phyloP scores from a whole-genome alignment of 2,888 invertebrate genomes.

The Fragum fragum region DNA sequence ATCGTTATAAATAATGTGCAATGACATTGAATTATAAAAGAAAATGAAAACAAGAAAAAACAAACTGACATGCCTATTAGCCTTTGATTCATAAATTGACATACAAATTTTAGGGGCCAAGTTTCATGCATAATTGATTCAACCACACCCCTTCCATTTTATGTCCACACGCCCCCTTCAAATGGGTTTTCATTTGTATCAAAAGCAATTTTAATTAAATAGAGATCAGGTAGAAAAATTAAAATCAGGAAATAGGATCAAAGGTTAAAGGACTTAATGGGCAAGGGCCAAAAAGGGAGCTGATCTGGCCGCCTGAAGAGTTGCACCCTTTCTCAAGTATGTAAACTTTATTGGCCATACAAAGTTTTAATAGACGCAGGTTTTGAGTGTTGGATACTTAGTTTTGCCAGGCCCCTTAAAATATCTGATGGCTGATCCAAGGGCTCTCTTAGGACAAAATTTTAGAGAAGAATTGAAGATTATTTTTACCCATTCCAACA shows the following conservation, averaged over 20 bases:
- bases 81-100: background rate
- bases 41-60: background rate
- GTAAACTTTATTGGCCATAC: too few species aligned
- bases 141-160: constrained; percentile 11
- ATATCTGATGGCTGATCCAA: too few species aligned
- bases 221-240: background rate
- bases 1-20: too few species aligned
- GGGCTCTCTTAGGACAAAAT: too few species aligned
- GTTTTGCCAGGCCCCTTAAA: too few species aligned
- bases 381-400: too few species aligned
- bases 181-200: constrained; percentile 6
- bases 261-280: background rate
- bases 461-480: too few species aligned
- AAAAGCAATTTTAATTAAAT: constrained; percentile 11
- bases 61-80: constrained; percentile 6
- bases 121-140: constrained; percentile 22
- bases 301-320: background rate
- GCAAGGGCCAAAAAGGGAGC: background rate
- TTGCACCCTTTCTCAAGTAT: too few species aligned
- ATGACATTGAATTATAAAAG: too few species aligned
- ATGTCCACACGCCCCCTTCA: constrained; percentile 8
- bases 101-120: constrained; percentile 18
- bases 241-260: constrained; percentile 12
- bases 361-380: too few species aligned
- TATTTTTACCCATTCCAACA: too few species aligned